Evolutionary conservation across 1,140 invertebrate species (phyloP), one percentile per base, ranked within the genome.

Genomic region (Diorhabda elongata): DNA sequence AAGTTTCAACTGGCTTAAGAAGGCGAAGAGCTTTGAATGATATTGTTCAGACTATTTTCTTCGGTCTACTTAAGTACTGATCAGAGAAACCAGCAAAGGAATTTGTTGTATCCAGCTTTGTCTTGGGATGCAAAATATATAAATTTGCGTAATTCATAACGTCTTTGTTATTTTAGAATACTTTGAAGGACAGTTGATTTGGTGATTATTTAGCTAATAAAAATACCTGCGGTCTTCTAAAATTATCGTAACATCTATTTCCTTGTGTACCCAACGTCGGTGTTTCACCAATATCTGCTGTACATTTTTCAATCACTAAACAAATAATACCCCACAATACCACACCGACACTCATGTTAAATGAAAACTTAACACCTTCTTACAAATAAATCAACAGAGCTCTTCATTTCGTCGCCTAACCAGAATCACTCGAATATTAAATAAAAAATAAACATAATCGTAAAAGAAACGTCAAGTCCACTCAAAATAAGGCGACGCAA

Each of bases 221-320:
- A 61, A 44, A 67, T 70, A 76, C 75, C 73, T 71, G 75, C 44
- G 75, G 70, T 67, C 73, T 68, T 6, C 65, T 69, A 63, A 76
- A 75, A 58, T 73, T 69, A 66, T 75, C 73, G 67, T 76, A 76
- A 68, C 75, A 76, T 62, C 66, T 67, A 8, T 71, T 74, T 26
- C 71, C 68, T 57, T 72, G 73, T 43, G 26, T 56, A 8, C 73
- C 73, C 41, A 74, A 66, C 11, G 44, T 69, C 8, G 75, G 75
- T 26, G 75, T 71, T 60, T 76, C 63, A 26, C 57, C 58, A 41
- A 67, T 47, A n/a, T 58, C 69, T 47, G 42, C 11, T 58, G 41
- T 8, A 60, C n/a, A 8, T 52, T 3, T n/a, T 8, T n/a, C 2
- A 52, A 52, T n/a, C 47, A 52, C 47, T 8, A 8, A 52, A 52